Evolutionary conservation across 2,888 invertebrate species (phyloP).

Genomic region (Cheilosia soror): DNA sequence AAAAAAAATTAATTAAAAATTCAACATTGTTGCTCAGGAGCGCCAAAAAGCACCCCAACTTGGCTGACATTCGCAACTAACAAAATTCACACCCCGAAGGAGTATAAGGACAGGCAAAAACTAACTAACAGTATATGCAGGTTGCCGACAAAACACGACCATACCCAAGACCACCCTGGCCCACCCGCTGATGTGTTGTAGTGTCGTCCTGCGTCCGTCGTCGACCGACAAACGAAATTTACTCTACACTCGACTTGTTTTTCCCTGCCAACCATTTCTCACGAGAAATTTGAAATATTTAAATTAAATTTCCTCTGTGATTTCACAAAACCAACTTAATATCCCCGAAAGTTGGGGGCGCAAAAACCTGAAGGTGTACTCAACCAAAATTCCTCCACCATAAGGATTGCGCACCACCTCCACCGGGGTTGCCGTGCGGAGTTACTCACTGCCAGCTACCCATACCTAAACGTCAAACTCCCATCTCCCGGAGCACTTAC

Average conservation of each 20-base stretch:
- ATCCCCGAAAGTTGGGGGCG: constrained; percentile 72
- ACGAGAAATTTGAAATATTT: constrained; percentile 76
- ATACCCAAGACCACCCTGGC: too few relatives aligned
- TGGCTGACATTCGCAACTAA: constrained; percentile 67
- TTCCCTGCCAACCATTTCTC: constrained; percentile 74
- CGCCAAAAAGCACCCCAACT: constrained; percentile 52
- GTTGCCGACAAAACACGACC: constrained; percentile 37
- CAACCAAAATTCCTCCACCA: constrained; percentile 64
- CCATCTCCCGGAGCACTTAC: constrained; percentile 60
- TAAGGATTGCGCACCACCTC: constrained; percentile 24
- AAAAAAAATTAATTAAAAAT: constrained; percentile 73
- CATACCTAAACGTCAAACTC: not conserved
- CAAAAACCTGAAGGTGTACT: constrained; percentile 71
- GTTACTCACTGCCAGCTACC: constrained; percentile 49
- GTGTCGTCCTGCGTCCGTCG: not conserved
- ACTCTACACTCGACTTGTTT: constrained; percentile 67
- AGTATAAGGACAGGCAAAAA: constrained; percentile 47
- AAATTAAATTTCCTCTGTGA: constrained; percentile 76
- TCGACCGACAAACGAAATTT: constrained; percentile 58
- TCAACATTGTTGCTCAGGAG: constrained; percentile 63
- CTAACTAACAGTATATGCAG: constrained; percentile 25
- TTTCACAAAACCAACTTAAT: constrained; percentile 75
- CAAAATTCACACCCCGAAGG: constrained; percentile 66
- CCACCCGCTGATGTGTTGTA: too few relatives aligned
- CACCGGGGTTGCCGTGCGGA: constrained; percentile 21